Evolutionary conservation across 2,113 vertebrate species (phyloP), one percentile per base, ranked within the genome.

Genomic region (Mugil cephalus): DNA sequence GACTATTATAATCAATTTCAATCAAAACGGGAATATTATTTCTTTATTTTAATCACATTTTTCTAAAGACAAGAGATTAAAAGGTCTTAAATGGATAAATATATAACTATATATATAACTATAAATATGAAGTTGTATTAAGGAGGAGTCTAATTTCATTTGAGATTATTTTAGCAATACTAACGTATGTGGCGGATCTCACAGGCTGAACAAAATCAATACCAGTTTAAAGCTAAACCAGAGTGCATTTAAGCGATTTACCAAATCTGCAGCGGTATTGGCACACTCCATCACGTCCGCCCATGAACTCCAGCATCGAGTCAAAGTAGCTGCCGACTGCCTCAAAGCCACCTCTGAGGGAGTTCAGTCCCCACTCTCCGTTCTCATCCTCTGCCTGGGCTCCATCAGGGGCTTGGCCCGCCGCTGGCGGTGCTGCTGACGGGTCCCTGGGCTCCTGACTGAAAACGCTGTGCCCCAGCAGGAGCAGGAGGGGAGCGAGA

Each of bases 251-350:
- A 35, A 24, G 6, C 1, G 4, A 24, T 95, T 94, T 82, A 98
- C 97, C 97, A 0, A 94, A 96, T 36, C 96, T 93, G 68, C 97
- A 98, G 43, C 94, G 92, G 90, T 97, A 97, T 69, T 98, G 96
- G 10, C 97, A 98, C 38, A 98, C 92, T 0, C 97, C 97, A 0
- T 98, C 95, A 46, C 95, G 96, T 0, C 97, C 97, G 1, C 97
- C 97, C 4, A 98, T 93, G 61, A 98, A 92, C 80, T 98, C 97
- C 84, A 96, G 75, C 87, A 98, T 93, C 0, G 96, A 97, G 81
- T 98, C 97, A 0, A 98, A 97, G 91, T 98, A 98, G 72, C 93
- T 59, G 48, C 95, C 93, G n/a, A 97, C 95, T 0, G 95, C 82
- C 75, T 98, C 96, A 0, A 98, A 97, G 89, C 97, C 21, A 4